Evolutionary conservation across 1,140 invertebrate genomes (phyloP), one percentile per base, ranked within the genome.

Genomic region (Solen grandis): DNA sequence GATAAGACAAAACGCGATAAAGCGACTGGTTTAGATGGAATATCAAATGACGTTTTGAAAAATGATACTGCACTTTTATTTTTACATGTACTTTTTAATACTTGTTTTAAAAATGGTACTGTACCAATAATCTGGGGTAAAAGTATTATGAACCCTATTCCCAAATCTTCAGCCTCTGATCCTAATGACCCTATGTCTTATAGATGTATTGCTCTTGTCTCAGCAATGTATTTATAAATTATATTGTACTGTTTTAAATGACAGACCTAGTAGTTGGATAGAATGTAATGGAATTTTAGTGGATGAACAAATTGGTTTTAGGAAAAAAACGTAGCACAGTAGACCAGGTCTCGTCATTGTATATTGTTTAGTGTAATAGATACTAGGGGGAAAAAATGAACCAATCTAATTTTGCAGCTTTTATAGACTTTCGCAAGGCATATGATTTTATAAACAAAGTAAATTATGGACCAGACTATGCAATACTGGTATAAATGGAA

Each of bases 221-320:
- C 54, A 35, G 50, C 54, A 60, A 25, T 60, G 27, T 74, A 74
- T 8, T n/a, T n/a, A n/a, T n/a, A 38, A 59, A 4, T 13, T 75
- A 5, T 52, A 62, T 75, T 62, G 33, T 14, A 62, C 29, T 19
- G 14, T 75, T n/a, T n/a, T 74, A 38, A 74, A 59, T 41, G 27
- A 66, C 5, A 38, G 29, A 38, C 14, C 62, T 19, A 35, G 13
- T 2, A 33, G 35, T 3, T 75, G 72, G 72, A 8, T 1, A 5
- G 33, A 41, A 31, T 16, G 38, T 3, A 13, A 25, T 22, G 25
- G 46, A 16, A 31, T 54, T 22, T 35, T 76, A 19, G 60, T 27
- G 5, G 62, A 78, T 55, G 50, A 78, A 78, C 75, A 78, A 35
- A 68, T 59, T 57, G 62, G 62, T 14, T 78, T 76, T 38, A 54